phyloP scores from a whole-genome alignment of 2,113 vertebrate genomes.

The Antechinus stuartii region DNA sequence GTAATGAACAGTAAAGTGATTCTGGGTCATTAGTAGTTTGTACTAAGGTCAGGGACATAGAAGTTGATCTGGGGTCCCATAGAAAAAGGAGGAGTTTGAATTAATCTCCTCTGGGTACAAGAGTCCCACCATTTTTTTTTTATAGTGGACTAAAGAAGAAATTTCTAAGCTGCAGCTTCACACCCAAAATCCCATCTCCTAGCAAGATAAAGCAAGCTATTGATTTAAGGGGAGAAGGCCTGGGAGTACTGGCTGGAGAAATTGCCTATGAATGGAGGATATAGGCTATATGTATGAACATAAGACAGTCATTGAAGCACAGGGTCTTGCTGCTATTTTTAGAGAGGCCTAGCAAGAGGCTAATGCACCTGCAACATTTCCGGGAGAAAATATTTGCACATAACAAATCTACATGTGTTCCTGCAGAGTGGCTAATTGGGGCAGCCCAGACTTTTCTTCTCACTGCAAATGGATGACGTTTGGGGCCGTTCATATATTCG shows the following conservation, averaged over 20 bases:
- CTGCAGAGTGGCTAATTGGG: constrained; percentile 19
- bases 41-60: constrained; percentile 54
- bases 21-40: constrained; percentile 55
- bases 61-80: not conserved
- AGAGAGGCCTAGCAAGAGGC: constrained; percentile 51
- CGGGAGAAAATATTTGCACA: constrained; percentile 55
- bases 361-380: constrained; percentile 48
- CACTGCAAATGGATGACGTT: constrained; percentile 27
- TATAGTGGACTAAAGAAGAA: constrained; percentile 58
- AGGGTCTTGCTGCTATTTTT: constrained; percentile 78
- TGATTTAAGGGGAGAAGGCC: constrained; percentile 29
- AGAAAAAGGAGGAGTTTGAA: constrained; percentile 41
- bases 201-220: constrained; percentile 68
- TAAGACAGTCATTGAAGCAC: constrained; percentile 81
- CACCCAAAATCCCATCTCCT: constrained; percentile 73
- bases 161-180: constrained; percentile 77
- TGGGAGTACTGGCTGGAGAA: constrained; percentile 58
- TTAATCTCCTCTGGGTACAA: constrained; percentile 2
- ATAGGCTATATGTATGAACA: constrained; percentile 69
- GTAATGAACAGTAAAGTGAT: constrained; percentile 55
- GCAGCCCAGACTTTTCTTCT: constrained; percentile 32
- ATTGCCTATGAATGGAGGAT: constrained; percentile 58
- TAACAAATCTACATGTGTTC: not conserved
- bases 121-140: not conserved
- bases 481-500: constrained; percentile 14